Evolutionary conservation across 2,888 invertebrate genomes (phyloP).

Genomic region (Trichopoda pennipes): DNA sequence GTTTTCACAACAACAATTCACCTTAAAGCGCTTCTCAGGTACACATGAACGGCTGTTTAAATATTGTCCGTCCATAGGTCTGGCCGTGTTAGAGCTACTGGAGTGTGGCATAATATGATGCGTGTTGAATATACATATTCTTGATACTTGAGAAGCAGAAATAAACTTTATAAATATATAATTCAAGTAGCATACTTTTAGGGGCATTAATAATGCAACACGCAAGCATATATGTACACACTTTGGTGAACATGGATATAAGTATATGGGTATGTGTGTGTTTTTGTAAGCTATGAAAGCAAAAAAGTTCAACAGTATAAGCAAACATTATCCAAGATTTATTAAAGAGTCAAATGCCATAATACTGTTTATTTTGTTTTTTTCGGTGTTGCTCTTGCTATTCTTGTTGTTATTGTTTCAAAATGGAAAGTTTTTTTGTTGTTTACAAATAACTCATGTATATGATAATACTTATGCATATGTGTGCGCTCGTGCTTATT

Average conservation of each 20-base stretch:
- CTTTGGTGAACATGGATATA: not conserved
- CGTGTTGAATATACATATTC: slow-evolving; percentile 56
- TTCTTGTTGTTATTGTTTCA: slow-evolving; percentile 1
- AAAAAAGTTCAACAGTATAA: slow-evolving; percentile 36
- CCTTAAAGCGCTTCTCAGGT: slow-evolving; percentile 4
- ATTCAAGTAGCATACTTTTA: slow-evolving; percentile 58
- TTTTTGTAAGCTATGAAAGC: slow-evolving; percentile 1
- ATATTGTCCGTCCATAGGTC: slow-evolving; percentile 1
- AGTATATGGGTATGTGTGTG: not conserved
- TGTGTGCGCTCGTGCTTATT: slow-evolving; percentile 18
- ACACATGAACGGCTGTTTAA: slow-evolving; percentile 23
- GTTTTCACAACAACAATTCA: slow-evolving; percentile 20
- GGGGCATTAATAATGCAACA: slow-evolving; percentile 46
- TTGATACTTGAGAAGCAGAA: slow-evolving; percentile 15
- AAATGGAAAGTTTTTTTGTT: not conserved
- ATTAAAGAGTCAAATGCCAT: slow-evolving; percentile 51
- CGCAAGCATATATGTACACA: slow-evolving; percentile 10
- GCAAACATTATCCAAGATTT: slow-evolving; percentile 52
- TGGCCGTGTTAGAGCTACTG: not conserved
- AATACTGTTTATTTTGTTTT: slow-evolving; percentile 32
- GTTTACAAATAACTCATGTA: slow-evolving; percentile 24
- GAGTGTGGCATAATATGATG: slow-evolving; percentile 43
- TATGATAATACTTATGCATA: not conserved
- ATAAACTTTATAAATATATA: slow-evolving; percentile 43
- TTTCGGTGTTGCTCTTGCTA: no score